Base-by-base conservation (phyloP, 2,888 invertebrate species). In the Epirrhoe alternata region DNA sequence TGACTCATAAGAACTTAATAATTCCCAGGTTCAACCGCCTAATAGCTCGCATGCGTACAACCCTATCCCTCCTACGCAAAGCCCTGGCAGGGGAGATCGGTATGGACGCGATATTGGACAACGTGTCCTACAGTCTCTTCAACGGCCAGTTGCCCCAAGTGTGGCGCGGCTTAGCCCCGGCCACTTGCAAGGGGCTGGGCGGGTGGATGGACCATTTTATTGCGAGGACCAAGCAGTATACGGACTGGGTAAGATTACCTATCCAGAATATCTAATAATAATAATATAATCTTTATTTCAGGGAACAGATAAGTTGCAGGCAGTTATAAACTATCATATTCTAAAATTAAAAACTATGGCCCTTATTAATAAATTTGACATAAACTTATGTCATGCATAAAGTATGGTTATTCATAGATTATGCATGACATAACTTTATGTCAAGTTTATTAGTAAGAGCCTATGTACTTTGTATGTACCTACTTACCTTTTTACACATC, bases 41-140 rank as follows among this genome's bases (percentile, higher is more conserved):
- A 0, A 95, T 98, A 59, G 82, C 83, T 10, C 94, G 94, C 59
- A 97, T 98, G 94, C 92, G 90, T 14, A 92, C 87, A 64, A 97
- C 97, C 0, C 91, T 98, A 49, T 90, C 94, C 4, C 94, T 97
- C 57, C 92, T 98, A 10, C 94, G 96, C 80, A 97, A 97, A 85
- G 98, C 98, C 0, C 92, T 98, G 64, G 96, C 97, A 4, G 98
- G 98, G 38, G 98, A 98, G 92, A 97, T 98, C 74, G 98, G 98
- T 56, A 98, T 98, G 98, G 97, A 98, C 86, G 94, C 95, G 17
- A 93, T 96, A 51, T 88, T 98, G 68, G 98, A 98, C 86, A 97
- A 96, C 84, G 96, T 98, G 33, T 95, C 97, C 0, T 95, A 95
- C 83, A 95, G 97, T 10, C 90, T 98, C 76, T 98, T 96, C 90